Percentiles rank a stretch among this genome's conserved stretches.
phyloP scores from a whole-genome alignment of 2,113 vertebrate genomes.

The Neogale vison region DNA sequence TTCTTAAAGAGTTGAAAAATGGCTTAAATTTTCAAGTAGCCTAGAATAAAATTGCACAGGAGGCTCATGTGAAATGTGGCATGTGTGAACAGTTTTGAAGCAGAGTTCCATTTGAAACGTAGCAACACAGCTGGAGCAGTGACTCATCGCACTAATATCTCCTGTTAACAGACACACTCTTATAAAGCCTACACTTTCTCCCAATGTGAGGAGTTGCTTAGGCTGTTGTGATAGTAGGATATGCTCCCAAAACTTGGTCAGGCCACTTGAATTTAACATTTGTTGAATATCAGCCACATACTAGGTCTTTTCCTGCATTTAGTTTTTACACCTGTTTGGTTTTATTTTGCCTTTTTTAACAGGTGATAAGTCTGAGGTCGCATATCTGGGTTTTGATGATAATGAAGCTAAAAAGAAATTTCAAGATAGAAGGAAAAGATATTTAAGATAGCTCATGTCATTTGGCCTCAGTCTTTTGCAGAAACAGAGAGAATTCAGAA shows the following conservation, averaged over 20 bases:
- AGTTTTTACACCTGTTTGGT: constrained; percentile 34
- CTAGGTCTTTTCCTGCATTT: background rate
- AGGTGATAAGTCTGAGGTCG: background rate
- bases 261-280: background rate
- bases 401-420: background rate
- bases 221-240: background rate
- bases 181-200: background rate
- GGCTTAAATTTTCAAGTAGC: constrained; percentile 61
- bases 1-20: constrained; percentile 61
- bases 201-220: background rate
- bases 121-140: background rate
- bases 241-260: constrained; percentile 6
- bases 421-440: background rate
- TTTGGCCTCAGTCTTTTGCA: background rate
- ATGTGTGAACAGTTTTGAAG: constrained; percentile 6
- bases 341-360: background rate
- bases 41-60: constrained; percentile 27
- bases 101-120: background rate
- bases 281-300: background rate
- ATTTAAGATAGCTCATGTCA: background rate
- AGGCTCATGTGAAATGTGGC: constrained; percentile 29
- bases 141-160: constrained; percentile 2
- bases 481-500: background rate
- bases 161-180: background rate
- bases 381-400: background rate